Base-by-base conservation (phyloP, 2,113 vertebrate genomes). In the Bucco capensis region DNA sequence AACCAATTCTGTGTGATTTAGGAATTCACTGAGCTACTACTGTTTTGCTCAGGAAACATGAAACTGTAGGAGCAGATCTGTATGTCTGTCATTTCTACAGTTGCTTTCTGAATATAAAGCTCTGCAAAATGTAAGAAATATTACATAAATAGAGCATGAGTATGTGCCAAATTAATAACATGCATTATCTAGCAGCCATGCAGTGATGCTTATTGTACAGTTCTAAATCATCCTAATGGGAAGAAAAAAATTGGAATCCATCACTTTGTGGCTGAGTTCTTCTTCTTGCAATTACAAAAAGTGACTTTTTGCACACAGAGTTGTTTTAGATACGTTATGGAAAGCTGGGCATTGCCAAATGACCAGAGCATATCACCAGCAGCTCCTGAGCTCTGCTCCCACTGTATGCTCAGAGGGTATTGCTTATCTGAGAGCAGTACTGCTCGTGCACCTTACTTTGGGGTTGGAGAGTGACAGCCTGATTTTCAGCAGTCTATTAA, bases 101-200 rank as follows among this genome's bases (percentile, higher is more conserved):
- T 22, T 82, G 65, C 54, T 65, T 33, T 76, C 37, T 58, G 54
- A 85, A 80, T 70, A 61, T 16, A 81, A 90, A 89, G 12, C 61
- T 60, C 77, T 62, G 56, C 58, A 83, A 94, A 94, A 33, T 50
- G n/a, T 58, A 79, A 72, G 66, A 94, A 87, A 77, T 85, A 87
- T 84, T 82, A 46, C 56, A 82, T 49, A 96, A 94, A 90, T 54
- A 86, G 61, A 83, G 46, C 70, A 93, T 73, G 81, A 79, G 50
- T 79, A 82, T 66, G 23, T 90, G 93, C 90, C 86, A 90, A 86
- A 93, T 93, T 93, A 94, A 94, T 93, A 85, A 89, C 50, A 44
- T 49, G 89, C 81, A 73, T 92, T 96, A 94, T 89, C 88, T 73
- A 89, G 66, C 77, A 92, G 81, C 88, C 83, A 70, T 58, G 83